Percentiles rank a stretch among this genome's conserved stretches.
Conservation (phyloP, 2,888 invertebrate genomes). For the Pyrochroa serraticornis region DNA sequence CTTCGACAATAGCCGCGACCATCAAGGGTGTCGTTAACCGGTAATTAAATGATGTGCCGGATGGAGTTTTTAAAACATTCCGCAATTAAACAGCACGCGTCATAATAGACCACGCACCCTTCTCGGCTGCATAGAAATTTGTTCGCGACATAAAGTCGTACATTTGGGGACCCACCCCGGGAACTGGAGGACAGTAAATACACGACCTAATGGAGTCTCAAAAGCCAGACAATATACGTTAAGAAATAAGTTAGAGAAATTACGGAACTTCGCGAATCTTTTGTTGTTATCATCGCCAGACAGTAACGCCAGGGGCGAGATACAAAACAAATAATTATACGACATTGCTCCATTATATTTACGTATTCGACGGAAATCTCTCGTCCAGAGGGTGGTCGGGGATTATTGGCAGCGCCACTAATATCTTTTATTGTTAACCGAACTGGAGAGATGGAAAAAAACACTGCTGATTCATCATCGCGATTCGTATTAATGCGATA, state of each 20-base stretch:
- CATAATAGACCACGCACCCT: conserved; percentile 33
- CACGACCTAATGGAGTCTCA: conserved; percentile 48
- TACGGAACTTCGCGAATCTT: background rate
- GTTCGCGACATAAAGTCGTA: conserved; percentile 40
- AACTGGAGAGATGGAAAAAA: too few relatives aligned
- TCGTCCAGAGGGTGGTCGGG: too few relatives aligned
- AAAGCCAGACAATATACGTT: conserved; percentile 37
- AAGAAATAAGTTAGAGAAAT: conserved; percentile 27
- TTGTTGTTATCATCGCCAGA: conserved; percentile 3
- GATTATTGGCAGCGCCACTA: too few relatives aligned
- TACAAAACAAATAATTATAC: too few relatives aligned
- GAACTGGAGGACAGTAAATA: conserved; percentile 43
- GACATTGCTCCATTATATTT: too few relatives aligned
- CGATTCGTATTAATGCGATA: too few relatives aligned
- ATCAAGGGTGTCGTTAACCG: conserved; percentile 56
- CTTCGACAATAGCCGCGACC: conserved; percentile 44
- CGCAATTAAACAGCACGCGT: conserved; percentile 46
- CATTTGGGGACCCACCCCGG: conserved; percentile 40
- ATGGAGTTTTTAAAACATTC: conserved; percentile 50
- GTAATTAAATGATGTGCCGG: conserved; percentile 56
- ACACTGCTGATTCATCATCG: too few relatives aligned
- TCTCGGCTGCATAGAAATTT: conserved; percentile 19
- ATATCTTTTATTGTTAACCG: too few relatives aligned
- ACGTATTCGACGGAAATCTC: too few relatives aligned
- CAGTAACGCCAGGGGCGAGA: too few relatives aligned